Percentiles rank a stretch among this genome's conserved stretches.
phyloP scores from a whole-genome alignment of 2,888 invertebrate species.

The Phanerotoma sp. region DNA sequence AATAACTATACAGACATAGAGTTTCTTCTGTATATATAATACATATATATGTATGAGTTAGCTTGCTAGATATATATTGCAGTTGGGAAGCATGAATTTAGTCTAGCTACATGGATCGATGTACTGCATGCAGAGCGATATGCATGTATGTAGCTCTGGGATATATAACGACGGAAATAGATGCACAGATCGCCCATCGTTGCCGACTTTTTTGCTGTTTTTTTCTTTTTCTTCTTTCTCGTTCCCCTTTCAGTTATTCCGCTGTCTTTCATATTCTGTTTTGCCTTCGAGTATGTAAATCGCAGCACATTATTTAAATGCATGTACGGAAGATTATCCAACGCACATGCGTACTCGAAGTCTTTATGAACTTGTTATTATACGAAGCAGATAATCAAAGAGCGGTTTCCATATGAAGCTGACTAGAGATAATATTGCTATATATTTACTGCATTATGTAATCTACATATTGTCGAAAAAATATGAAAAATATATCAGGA shows the following conservation, averaged over 20 bases:
- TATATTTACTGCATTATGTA: slow-evolving; percentile 9
- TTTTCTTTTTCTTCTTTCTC: no score
- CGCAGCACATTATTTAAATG: slow-evolving; percentile 45
- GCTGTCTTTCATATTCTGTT: no score
- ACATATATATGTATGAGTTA: no score
- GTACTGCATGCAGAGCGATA: slow-evolving; percentile 6
- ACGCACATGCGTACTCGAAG: slow-evolving; percentile 41
- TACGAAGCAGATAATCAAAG: slow-evolving; percentile 54
- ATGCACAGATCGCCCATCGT: no score
- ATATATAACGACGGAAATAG: no score
- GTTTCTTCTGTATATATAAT: background rate
- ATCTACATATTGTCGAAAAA: no score
- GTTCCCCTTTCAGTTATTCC: background rate
- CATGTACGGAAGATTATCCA: slow-evolving; percentile 24
- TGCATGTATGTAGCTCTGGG: slow-evolving; percentile 1
- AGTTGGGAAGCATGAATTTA: slow-evolving; percentile 5
- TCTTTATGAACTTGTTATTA: slow-evolving; percentile 56
- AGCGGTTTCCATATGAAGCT: slow-evolving; percentile 45
- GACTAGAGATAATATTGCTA: slow-evolving; percentile 19
- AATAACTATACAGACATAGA: slow-evolving; percentile 3
- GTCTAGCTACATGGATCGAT: background rate
- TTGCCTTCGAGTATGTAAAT: slow-evolving; percentile 45
- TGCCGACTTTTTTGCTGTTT: no score
- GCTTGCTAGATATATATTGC: background rate
- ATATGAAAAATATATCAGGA: no score